Evolutionary conservation across 2,113 vertebrate genomes (phyloP), one percentile per base, ranked within the genome.

Genomic region (Cygnus atratus): DNA sequence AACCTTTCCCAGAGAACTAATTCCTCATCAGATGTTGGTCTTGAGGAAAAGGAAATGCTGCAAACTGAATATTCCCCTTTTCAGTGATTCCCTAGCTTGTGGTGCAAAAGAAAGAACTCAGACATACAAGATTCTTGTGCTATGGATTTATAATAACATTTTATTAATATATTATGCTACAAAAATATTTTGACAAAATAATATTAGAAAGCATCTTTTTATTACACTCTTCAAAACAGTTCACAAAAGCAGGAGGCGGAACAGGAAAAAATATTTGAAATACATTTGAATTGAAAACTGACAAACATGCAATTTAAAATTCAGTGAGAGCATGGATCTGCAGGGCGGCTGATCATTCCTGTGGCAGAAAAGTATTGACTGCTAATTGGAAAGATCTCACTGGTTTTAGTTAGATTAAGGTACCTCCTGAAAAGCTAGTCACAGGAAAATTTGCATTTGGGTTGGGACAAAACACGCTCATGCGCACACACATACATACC

Each of bases 101-200:
- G 43, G 16, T 21, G 54, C 35, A 66, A 71, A 76, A 28, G 54
- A 93, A 90, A 85, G 28, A 86, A 87, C 13, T 37, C 58, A 79
- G 39, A 57, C 68, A 87, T 8, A 39, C 12, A 16, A 76, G 39
- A 63, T 88, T 90, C 55, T 87, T 74, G 48, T 90, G 84, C 96
- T 96, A 90, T 88, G 88, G 88, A 96, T 97, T 97, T 95, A 97
- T 97, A 97, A 97, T 95, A 95, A 97, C 94, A 91, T 97, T 98
- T 98, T 98, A 98, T 98, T 98, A 97, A 98, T 98, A 98, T 98
- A 98, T 98, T 98, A 98, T 88, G 96, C 98, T 98, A 98, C 98
- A 98, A 98, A 98, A 98, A 98, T 98, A 98, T 98, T 98, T 98
- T 97, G 97, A 97, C 97, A 98, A 98, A 98, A 98, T 98, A 98